phyloP scores from a whole-genome alignment of 2,113 vertebrate genomes.

The Pelodiscus sinensis region DNA sequence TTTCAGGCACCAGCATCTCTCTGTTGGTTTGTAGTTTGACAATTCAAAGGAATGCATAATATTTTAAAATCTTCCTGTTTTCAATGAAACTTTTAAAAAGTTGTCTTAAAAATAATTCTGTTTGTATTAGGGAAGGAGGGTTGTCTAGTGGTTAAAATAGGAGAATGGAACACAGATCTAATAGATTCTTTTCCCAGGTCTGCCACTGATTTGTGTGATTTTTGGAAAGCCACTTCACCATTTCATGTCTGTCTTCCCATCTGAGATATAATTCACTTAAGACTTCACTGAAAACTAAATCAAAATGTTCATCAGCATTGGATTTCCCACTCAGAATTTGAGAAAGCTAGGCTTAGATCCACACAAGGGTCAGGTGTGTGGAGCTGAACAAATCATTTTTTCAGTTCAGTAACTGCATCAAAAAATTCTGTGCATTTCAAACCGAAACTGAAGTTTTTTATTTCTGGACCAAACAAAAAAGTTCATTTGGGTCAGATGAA shows the following conservation, averaged over 20 bases:
- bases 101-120: background rate
- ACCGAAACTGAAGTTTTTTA: too few species aligned
- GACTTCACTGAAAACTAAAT: background rate
- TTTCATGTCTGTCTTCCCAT: background rate
- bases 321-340: too few species aligned
- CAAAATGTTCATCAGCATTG: background rate
- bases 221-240: background rate
- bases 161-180: background rate
- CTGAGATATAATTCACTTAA: background rate
- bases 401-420: too few species aligned
- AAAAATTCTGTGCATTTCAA: too few species aligned
- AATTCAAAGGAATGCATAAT: background rate
- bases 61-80: too few species aligned
- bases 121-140: background rate
- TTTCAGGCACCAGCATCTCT: background rate
- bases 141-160: background rate
- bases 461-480: too few species aligned
- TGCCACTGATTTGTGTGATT: background rate
- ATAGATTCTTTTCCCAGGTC: background rate
- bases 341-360: too few species aligned
- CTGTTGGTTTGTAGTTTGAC: background rate
- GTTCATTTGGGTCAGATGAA: too few species aligned
- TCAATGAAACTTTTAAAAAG: background rate
- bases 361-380: too few species aligned
- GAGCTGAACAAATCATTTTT: too few species aligned